Evolutionary conservation across 23 tunicate genomes (phyloP).

Genomic region (Aplidium turbinatum): DNA sequence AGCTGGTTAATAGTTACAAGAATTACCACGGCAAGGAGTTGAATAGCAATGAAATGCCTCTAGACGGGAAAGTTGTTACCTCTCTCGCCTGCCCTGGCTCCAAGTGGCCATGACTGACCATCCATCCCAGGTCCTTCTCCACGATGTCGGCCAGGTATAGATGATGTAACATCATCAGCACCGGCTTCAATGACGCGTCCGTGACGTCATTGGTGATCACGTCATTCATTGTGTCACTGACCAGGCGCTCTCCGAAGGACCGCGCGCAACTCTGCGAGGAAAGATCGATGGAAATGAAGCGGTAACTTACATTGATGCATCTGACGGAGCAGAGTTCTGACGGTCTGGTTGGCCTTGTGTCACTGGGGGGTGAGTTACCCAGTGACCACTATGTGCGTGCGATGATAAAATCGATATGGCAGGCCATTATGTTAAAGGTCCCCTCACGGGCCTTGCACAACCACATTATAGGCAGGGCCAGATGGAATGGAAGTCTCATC

Average conservation of each 20-base stretch:
- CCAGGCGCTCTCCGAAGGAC: constrained; percentile 84
- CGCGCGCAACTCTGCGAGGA: constrained; percentile 49
- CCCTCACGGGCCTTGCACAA: neutral
- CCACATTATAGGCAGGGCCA: no score
- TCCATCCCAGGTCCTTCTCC: constrained; percentile 76
- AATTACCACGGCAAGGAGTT: no score
- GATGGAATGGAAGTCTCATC: no score
- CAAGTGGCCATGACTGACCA: constrained; percentile 53
- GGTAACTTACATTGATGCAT: no score
- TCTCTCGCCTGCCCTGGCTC: constrained; percentile 44
- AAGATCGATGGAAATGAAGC: no score
- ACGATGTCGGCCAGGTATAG: constrained; percentile 67
- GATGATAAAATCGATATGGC: neutral
- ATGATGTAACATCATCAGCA: constrained; percentile 49
- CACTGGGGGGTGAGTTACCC: no score
- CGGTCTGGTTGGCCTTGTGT: no score
- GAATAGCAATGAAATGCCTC: no score
- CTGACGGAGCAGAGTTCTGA: no score
- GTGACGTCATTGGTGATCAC: constrained; percentile 33
- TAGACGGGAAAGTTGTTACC: no score
- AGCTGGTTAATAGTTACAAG: no score
- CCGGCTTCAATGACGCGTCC: constrained; percentile 17
- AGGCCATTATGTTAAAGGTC: neutral
- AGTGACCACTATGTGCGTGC: neutral
- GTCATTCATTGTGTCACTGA: constrained; percentile 56